These are phyloP conservation scores for Caenorhabditis tropicalis DNA, from an alignment of 1,140 invertebrate species.

Conservation along the genomic window DNA sequence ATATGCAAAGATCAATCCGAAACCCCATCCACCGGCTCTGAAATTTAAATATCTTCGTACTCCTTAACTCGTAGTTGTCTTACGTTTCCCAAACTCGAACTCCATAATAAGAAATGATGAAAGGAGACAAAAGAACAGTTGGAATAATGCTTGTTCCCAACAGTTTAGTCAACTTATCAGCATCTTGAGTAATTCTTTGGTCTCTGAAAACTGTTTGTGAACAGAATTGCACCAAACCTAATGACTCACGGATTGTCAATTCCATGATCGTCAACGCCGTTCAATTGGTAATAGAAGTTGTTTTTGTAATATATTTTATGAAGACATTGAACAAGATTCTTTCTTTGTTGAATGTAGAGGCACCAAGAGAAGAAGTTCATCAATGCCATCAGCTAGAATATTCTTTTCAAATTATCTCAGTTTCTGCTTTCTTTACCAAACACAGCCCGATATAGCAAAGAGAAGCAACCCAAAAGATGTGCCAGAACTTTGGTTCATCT, in stretches of 20 bases:
- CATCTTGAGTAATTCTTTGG: conserved; percentile 62
- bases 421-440: no score
- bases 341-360: conserved; percentile 53
- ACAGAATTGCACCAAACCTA: not conserved
- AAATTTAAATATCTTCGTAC: not conserved
- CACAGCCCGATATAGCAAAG: conserved; percentile 54
- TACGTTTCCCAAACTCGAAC: not conserved
- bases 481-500: conserved; percentile 55
- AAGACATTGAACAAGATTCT: conserved; percentile 53
- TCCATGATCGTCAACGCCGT: conserved; percentile 54
- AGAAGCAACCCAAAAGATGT: conserved; percentile 51
- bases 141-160: conserved; percentile 59
- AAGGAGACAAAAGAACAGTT: conserved; percentile 52
- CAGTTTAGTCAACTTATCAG: conserved; percentile 54
- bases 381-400: conserved; percentile 49
- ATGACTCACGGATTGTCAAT: conserved; percentile 62
- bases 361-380: conserved; percentile 59
- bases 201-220: conserved; percentile 49
- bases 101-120: conserved; percentile 57
- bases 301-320: conserved; percentile 57
- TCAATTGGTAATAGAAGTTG: conserved; percentile 56
- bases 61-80: not conserved
- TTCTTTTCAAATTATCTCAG: no score
- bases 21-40: conserved; percentile 76
- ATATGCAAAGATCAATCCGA: conserved; percentile 75